Conservation (phyloP, 1,140 invertebrate genomes). For the Zaprionus gabonicus region DNA sequence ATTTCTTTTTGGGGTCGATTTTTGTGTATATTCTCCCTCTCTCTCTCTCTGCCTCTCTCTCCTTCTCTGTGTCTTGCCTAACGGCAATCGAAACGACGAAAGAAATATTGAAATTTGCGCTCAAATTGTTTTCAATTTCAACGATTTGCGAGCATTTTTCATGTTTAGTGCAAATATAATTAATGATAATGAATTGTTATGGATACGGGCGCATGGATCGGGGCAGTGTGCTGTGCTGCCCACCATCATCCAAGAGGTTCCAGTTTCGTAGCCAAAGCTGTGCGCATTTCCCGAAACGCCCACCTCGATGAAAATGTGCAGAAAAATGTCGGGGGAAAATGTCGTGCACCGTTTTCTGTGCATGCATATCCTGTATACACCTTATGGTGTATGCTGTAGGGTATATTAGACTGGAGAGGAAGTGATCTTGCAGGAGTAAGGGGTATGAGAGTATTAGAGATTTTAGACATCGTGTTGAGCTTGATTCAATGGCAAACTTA, state of each 20-base stretch:
- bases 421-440: neutral
- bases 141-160: constrained; percentile 73
- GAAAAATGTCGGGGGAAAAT: constrained; percentile 41
- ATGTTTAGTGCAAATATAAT: constrained; percentile 78
- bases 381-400: neutral
- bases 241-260: neutral
- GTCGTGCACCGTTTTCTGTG: constrained; percentile 54
- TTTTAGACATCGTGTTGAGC: no score
- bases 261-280: no score
- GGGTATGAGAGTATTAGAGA: no score
- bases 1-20: constrained; percentile 43
- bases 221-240: constrained; percentile 15
- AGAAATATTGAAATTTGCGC: constrained; percentile 74
- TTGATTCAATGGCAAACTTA: no score
- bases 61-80: constrained; percentile 37
- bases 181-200: constrained; percentile 83
- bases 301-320: constrained; percentile 18
- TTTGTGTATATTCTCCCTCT: constrained; percentile 20
- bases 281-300: constrained; percentile 53
- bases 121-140: constrained; percentile 79
- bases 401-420: neutral
- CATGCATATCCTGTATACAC: neutral
- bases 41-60: neutral
- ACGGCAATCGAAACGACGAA: constrained; percentile 59
- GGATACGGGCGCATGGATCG: constrained; percentile 30